Evolutionary conservation across 2,113 vertebrate species (phyloP), one percentile per base, ranked within the genome.

Genomic region (Pteruthius melanotis): DNA sequence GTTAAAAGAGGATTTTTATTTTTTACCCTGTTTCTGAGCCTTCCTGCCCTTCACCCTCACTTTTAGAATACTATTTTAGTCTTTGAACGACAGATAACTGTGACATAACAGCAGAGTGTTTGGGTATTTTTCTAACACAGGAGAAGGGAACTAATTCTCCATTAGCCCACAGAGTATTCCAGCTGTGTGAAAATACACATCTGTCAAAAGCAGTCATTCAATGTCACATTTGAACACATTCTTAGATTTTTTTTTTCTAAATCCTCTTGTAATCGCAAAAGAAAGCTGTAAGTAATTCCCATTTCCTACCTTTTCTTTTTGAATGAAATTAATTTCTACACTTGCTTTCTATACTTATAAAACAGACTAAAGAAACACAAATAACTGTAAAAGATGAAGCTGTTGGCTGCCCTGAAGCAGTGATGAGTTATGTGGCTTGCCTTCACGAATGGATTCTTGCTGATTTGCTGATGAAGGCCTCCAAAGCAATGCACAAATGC

Each of bases 101-200:
- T 17, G 69, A 92, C 90, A 14, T 27, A 59, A 49, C 26, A 45
- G 28, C n/a, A 89, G 15, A 52, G 2, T 76, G 37, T 66, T 53
- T 49, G 21, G 42, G 13, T 28, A 66, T 66, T 70, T 87, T 60
- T 30, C 65, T 82, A 89, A 40, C 13, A 53, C 1, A 56, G 28
- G 14, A 89, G 26, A 94, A 90, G n/a, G 28, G 37, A 87, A 39
- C 28, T 52, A 40, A 76, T 89, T 95, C 19, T 78, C 42, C 22
- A 37, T 39, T 91, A 85, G 47, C 70, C 87, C 68, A 37, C 20
- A 64, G 26, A 35, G 37, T 84, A 35, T 74, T 42, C 27, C 22
- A 85, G 59, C 5, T 82, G 19, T 65, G 35, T 72, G 60, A 15
- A 87, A 94, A 86, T 35, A 52, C 4, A 49, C 0, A 1, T 31